phyloP scores from a whole-genome alignment of 2,113 vertebrate genomes.

The Caracal caracal region DNA sequence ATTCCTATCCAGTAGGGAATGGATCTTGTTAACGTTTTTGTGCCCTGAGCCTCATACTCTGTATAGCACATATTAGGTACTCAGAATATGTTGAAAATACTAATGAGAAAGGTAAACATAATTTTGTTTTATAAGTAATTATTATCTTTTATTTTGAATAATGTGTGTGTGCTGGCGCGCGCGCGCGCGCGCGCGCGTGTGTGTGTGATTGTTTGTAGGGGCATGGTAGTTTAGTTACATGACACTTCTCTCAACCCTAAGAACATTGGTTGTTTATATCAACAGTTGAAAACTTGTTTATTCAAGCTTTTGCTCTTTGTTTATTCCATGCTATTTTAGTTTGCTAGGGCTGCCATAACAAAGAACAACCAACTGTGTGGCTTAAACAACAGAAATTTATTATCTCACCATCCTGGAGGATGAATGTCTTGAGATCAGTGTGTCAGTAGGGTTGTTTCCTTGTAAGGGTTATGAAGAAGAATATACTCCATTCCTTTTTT shows the following conservation, averaged over 20 bases:
- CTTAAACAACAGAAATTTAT: neutral
- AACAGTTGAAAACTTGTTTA: neutral
- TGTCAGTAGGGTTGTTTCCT: neutral
- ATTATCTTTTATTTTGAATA: neutral
- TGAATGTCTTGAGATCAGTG: neutral
- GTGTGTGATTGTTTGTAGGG: neutral
- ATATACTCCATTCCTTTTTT: neutral
- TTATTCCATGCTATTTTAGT: neutral
- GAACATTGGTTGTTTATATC: neutral
- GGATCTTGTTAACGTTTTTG: neutral
- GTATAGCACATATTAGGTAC: neutral
- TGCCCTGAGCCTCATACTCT: neutral
- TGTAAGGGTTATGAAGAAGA: neutral
- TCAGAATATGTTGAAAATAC: slow-evolving; percentile 46
- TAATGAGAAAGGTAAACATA: slow-evolving; percentile 30
- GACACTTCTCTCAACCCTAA: neutral
- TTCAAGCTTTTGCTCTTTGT: neutral
- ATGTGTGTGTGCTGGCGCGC: neutral
- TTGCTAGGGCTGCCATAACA: neutral
- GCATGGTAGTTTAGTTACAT: neutral
- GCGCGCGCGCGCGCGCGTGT: neutral
- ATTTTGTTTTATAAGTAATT: neutral
- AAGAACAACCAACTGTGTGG: neutral
- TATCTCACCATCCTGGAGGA: neutral
- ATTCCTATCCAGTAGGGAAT: neutral